Conservation (phyloP, 2,113 vertebrate species). For the Irena cyanogastra region DNA sequence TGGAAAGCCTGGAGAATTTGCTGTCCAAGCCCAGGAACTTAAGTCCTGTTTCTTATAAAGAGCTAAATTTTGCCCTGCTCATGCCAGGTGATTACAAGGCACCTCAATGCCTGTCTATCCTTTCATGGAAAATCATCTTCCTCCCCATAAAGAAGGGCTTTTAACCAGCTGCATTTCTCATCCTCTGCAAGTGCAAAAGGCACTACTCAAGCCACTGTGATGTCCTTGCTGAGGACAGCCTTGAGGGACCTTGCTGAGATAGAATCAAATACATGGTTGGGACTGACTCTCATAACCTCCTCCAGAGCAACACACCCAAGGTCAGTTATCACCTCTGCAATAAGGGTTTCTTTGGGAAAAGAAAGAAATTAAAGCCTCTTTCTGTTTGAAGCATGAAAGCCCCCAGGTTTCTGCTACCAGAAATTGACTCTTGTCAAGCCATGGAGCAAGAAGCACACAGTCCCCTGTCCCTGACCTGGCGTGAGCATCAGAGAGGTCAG, state of each 20-base stretch:
- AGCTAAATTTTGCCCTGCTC: not conserved
- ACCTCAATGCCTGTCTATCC: not conserved
- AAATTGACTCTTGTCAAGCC: not conserved
- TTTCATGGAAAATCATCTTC: not conserved
- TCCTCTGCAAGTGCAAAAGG: not conserved
- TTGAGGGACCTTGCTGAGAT: not conserved
- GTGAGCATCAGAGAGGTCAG: not conserved
- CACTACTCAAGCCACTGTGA: fast-evolving
- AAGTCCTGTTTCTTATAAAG: not conserved
- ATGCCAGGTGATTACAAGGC: not conserved
- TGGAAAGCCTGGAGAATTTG: not conserved
- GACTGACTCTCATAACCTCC: not conserved
- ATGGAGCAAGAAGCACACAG: not conserved
- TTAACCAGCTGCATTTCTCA: not conserved
- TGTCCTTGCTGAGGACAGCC: not conserved
- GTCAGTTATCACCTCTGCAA: not conserved
- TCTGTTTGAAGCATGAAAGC: not conserved
- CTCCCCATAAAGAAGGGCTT: not conserved
- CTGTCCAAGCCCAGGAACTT: not conserved
- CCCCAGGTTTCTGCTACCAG: not conserved
- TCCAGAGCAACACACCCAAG: not conserved
- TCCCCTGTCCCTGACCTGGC: not conserved
- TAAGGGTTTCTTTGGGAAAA: not conserved
- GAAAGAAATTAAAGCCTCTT: not conserved
- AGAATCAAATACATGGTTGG: fast-evolving